Conservation (phyloP, 2,888 invertebrate genomes). For the Chironomus riparius region DNA sequence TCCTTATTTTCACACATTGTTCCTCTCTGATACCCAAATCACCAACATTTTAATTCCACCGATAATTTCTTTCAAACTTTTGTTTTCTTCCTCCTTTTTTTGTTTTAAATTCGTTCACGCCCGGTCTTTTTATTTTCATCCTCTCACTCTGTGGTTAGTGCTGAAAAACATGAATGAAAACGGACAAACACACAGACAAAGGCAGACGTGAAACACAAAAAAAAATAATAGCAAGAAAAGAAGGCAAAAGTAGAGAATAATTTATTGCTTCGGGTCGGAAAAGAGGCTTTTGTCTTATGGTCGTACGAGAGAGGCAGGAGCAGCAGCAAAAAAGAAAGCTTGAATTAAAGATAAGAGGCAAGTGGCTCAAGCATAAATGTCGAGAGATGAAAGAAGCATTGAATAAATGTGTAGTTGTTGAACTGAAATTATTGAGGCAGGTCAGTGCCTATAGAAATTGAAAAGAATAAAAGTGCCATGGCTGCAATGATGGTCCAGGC, state of each 20-base stretch:
- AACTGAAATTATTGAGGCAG: not conserved
- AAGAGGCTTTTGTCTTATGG: conserved; percentile 4
- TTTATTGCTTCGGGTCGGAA: conserved; percentile 10
- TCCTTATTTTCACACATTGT: too few species aligned
- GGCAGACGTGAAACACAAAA: too few species aligned
- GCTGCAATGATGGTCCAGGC: not conserved
- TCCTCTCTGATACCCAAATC: too few species aligned
- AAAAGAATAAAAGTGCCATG: not conserved
- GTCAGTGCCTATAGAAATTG: not conserved
- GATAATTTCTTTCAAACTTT: too few species aligned
- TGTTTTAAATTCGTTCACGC: too few species aligned
- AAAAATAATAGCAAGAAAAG: not conserved
- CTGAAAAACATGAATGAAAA: too few species aligned
- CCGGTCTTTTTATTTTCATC: too few species aligned
- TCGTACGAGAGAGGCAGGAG: not conserved
- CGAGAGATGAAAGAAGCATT: not conserved
- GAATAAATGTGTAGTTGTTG: not conserved
- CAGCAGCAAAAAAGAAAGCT: not conserved
- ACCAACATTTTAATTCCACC: too few species aligned
- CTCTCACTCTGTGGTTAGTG: too few species aligned
- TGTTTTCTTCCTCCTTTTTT: too few species aligned
- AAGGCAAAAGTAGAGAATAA: not conserved
- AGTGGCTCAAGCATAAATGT: not conserved
- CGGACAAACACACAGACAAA: too few species aligned
- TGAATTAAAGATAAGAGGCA: conserved; percentile 12